Conservation (phyloP, 2,797 vertebrate genomes). For the Momotus momota region DNA sequence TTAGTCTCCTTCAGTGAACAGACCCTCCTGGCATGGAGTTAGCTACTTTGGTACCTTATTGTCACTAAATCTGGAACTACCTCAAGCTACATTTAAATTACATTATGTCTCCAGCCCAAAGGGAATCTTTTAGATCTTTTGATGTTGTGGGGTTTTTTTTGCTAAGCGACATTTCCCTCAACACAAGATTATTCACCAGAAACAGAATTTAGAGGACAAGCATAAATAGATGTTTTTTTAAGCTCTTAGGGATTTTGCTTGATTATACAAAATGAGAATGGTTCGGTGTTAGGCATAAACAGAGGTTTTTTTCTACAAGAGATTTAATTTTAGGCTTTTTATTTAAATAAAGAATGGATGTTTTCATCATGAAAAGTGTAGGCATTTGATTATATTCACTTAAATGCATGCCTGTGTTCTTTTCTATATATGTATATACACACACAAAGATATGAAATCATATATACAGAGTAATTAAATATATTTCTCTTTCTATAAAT, state of each 20-base stretch:
- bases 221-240: not conserved
- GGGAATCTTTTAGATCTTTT: not conserved
- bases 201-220: not conserved
- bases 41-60: not conserved
- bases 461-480: not conserved
- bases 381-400: not conserved
- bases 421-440: not conserved
- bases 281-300: not conserved
- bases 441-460: not conserved
- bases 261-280: not conserved
- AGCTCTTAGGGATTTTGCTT: not conserved
- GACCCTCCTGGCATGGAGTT: not conserved
- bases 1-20: not conserved
- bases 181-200: not conserved
- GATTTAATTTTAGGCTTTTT: not conserved
- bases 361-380: not conserved
- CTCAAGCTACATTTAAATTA: conserved; percentile 21
- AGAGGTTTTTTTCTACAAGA: not conserved
- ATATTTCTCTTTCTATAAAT: not conserved
- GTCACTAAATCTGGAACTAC: not conserved
- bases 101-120: not conserved
- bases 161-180: not conserved
- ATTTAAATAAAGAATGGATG: not conserved
- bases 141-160: not conserved
- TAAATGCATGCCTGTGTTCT: not conserved